phyloP scores from a whole-genome alignment of 2,113 vertebrate genomes.

The Sprattus sprattus region DNA sequence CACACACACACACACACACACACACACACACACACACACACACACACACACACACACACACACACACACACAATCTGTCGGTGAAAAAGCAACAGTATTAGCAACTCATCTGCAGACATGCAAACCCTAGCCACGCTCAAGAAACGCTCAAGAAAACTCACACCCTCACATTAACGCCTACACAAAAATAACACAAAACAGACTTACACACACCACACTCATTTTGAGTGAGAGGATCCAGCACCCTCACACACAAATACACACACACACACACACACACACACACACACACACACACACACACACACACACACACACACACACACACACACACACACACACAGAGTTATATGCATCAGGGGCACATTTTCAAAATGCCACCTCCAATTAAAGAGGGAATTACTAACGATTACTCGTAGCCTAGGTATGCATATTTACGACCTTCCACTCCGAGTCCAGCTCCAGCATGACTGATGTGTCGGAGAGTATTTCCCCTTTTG shows the following conservation, averaged over 20 bases:
- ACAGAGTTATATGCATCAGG: conserved; percentile 36
- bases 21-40: neutral
- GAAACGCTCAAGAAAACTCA: neutral
- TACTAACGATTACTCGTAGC: conserved; percentile 62
- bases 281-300: conserved; percentile 31
- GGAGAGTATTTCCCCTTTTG: conserved; percentile 49
- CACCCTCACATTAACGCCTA: neutral
- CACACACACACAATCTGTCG: neutral
- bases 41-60: neutral
- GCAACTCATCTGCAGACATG: neutral
- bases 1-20: neutral
- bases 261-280: neutral
- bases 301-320: conserved; percentile 21
- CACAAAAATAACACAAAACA: neutral
- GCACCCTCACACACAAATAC: neutral
- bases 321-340: conserved; percentile 17
- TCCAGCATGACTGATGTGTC: conserved; percentile 65
- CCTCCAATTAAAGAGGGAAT: conserved; percentile 62
- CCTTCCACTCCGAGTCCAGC: conserved; percentile 38
- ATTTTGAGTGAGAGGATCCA: neutral
- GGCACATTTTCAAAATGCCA: conserved; percentile 64
- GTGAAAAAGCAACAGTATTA: too few relatives aligned
- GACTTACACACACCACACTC: neutral
- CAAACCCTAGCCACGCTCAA: neutral
- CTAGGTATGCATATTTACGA: conserved; percentile 50